Evolutionary conservation across 2,888 invertebrate species (phyloP), one percentile per base, ranked within the genome.

Genomic region (Syrphus vitripennis): DNA sequence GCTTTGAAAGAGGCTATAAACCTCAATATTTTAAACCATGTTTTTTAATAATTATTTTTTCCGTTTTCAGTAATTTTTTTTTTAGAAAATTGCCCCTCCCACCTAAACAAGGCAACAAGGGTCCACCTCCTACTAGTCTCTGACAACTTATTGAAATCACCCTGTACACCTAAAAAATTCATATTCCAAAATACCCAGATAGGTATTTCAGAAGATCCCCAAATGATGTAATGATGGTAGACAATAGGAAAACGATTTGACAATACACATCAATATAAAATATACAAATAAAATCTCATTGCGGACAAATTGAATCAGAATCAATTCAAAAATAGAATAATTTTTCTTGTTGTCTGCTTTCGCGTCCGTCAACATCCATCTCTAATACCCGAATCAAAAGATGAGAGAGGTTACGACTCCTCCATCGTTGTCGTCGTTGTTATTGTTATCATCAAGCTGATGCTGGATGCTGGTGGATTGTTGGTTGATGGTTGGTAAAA

Each of bases 251-350:
- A 78, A 61, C 72, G 59, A 83, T 78, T 82, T 78, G 45, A 78
- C 69, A 83, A 67, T 70, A 75, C 69, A 16, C 61, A 67, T n/a
- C 71, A 37, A 77, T 61, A 79, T 75, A 74, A 57, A n/a, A n/a
- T n/a, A n/a, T 75, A 31, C 29, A 55, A 69, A 57, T 71, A 55
- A 50, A 63, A 83, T 83, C 75, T 63, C 65, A 70, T 71, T 76
- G 70, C 71, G 65, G 16, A 59, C 65, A 80, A 84, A 84, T 84
- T 84, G 79, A 80, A 80, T 80, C 80, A 84, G 79, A 80, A 80
- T 80, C 80, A 84, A 80, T 71, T 80, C 50, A 70, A 79, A 79
- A 79, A 79, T 70, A 70, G 74, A 83, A 75, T 63, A 48, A 55
- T 71, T 78, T 55, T 19, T 40, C 37, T 50, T 1, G 24, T 48